Conservation (phyloP, 2,888 invertebrate genomes). For the Chelonus formosanus region DNA sequence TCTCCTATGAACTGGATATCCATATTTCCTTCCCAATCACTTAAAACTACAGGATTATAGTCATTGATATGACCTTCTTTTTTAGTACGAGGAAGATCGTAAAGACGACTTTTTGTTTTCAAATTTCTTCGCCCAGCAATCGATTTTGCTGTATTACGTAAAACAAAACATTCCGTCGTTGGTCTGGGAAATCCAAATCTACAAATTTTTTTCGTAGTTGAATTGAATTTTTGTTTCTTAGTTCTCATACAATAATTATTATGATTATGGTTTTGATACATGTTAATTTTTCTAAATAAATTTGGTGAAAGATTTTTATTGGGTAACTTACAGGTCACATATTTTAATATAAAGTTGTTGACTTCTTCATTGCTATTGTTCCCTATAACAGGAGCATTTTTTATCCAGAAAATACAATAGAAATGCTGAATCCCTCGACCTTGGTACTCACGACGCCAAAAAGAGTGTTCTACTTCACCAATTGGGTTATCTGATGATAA, state of each 20-base stretch:
- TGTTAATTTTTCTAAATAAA: conserved; percentile 40
- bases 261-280: too few relatives aligned
- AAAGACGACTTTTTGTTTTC: too few relatives aligned
- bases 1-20: conserved; percentile 48
- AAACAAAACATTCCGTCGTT: too few relatives aligned
- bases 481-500: background rate
- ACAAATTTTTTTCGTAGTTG: conserved; percentile 30
- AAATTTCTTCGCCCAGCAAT: too few relatives aligned
- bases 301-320: conserved; percentile 43
- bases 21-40: conserved; percentile 41
- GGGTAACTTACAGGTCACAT: conserved; percentile 12
- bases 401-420: conserved; percentile 6
- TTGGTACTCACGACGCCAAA: too few relatives aligned
- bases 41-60: conserved; percentile 6
- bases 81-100: too few relatives aligned
- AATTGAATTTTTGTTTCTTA: conserved; percentile 39
- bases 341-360: conserved; percentile 10
- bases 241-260: too few relatives aligned
- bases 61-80: conserved; percentile 14
- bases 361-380: conserved; percentile 2
- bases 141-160: too few relatives aligned
- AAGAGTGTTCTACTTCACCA: too few relatives aligned
- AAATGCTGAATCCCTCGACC: background rate
- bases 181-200: too few relatives aligned
- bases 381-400: conserved; percentile 7